phyloP scores from a whole-genome alignment of 64 coral and sea anemone species.

The Exaiptasia diaphana region DNA sequence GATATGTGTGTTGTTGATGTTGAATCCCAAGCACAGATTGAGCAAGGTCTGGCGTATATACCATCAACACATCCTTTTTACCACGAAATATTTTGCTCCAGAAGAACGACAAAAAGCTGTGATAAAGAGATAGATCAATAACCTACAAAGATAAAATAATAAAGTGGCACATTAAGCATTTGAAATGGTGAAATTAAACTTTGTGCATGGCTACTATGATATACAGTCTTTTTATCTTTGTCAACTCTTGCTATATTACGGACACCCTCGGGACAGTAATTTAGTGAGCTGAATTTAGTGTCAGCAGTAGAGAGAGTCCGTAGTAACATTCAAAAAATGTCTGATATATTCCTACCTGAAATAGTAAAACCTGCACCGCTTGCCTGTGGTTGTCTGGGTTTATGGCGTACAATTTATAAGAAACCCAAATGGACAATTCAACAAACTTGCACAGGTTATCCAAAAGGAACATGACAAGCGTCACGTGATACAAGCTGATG shows the following conservation, averaged over 20 bases:
- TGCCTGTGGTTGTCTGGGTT: neutral
- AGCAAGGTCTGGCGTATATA: conserved; percentile 18
- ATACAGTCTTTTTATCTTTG: too few relatives aligned
- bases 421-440: conserved; percentile 22
- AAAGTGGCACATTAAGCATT: neutral
- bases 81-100: conserved; percentile 71
- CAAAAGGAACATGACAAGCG: conserved; percentile 45
- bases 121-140: conserved; percentile 48
- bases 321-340: too few relatives aligned
- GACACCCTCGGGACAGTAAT: too few relatives aligned
- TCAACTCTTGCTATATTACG: too few relatives aligned
- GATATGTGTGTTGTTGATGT: too few relatives aligned
- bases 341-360: too few relatives aligned
- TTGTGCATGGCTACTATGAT: too few relatives aligned
- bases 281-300: too few relatives aligned
- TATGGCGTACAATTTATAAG: conserved; percentile 68
- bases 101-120: conserved; percentile 65
- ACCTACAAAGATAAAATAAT: conserved; percentile 51
- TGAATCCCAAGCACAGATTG: too few relatives aligned
- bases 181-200: neutral
- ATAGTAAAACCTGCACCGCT: neutral
- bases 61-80: conserved; percentile 48
- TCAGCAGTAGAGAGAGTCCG: too few relatives aligned
- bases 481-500: conserved; percentile 9
- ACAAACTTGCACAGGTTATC: conserved; percentile 68